Percentiles rank a stretch among this genome's conserved stretches.
phyloP scores from a whole-genome alignment of 2,888 invertebrate species.

The Tetanocera ferruginea region DNA sequence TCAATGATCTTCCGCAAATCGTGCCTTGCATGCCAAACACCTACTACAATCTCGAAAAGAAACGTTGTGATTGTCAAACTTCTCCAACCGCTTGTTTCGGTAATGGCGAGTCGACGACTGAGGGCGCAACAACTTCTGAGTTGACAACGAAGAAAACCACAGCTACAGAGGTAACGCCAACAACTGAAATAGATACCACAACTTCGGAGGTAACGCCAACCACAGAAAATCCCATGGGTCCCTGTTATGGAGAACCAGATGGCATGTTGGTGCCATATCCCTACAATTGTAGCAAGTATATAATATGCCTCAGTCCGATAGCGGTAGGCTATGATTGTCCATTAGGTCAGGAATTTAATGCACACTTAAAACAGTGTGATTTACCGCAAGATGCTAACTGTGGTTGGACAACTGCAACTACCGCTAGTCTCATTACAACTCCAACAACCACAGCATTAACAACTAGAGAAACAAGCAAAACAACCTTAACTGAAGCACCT shows the following conservation, averaged over 20 bases:
- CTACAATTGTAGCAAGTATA: constrained; percentile 55
- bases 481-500: constrained; percentile 22
- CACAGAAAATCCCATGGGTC: constrained; percentile 38
- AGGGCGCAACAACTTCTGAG: neutral
- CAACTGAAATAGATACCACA: neutral
- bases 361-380: constrained; percentile 52
- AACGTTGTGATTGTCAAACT: constrained; percentile 45
- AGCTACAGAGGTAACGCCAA: neutral
- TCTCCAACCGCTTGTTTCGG: constrained; percentile 50
- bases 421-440: constrained; percentile 38
- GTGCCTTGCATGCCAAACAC: constrained; percentile 71
- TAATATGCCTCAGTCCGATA: constrained; percentile 56
- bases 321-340: constrained; percentile 72
- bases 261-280: constrained; percentile 56
- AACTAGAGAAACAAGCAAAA: constrained; percentile 38
- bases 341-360: constrained; percentile 70
- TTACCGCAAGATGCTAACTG: constrained; percentile 56
- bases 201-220: neutral
- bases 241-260: constrained; percentile 47
- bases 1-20: constrained; percentile 59
- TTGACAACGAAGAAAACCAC: neutral
- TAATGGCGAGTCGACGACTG: constrained; percentile 6
- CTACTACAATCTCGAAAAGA: constrained; percentile 50
- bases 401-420: constrained; percentile 58
- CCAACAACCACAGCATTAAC: constrained; percentile 44